A percentile compares a stretch with the other conserved stretches of the same genome.
Evolutionary conservation across 2,113 vertebrate genomes (phyloP).

Genomic region (Apteryx owenii): DNA sequence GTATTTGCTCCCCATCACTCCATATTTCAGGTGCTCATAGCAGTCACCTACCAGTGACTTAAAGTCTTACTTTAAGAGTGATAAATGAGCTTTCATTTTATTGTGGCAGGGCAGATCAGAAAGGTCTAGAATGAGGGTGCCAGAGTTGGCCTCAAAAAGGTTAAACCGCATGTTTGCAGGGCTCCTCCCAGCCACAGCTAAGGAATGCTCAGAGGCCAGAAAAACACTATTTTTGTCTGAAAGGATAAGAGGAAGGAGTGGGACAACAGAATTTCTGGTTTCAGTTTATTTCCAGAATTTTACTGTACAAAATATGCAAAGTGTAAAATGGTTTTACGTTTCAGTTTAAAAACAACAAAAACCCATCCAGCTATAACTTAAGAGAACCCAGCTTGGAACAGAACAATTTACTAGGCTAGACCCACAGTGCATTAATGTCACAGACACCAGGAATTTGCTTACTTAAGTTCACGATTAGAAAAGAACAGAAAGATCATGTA

Average conservation of each 20-base stretch:
- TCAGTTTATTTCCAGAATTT: constrained; percentile 78
- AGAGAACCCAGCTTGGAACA: constrained; percentile 64
- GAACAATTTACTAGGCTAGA: constrained; percentile 59
- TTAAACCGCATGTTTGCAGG: constrained; percentile 10
- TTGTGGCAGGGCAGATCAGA: not conserved
- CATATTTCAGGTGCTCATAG: constrained; percentile 33
- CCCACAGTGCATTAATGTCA: constrained; percentile 52
- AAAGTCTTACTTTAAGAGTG: not conserved
- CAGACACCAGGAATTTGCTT: constrained; percentile 47
- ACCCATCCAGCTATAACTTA: constrained; percentile 63
- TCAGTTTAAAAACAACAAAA: constrained; percentile 63
- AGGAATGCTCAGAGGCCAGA: not conserved
- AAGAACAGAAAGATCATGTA: constrained; percentile 33
- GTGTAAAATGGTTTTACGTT: constrained; percentile 69
- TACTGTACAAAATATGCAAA: constrained; percentile 77
- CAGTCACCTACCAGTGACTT: not conserved
- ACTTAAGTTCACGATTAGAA: constrained; percentile 28
- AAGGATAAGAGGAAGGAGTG: constrained; percentile 16
- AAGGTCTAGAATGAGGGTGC: not conserved
- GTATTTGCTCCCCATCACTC: constrained; percentile 3
- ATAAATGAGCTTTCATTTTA: constrained; percentile 44
- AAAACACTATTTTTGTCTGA: not conserved
- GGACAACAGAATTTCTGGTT: constrained; percentile 41
- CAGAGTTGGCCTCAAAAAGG: constrained; percentile 1
- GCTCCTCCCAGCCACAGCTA: constrained; percentile 2